Evolutionary conservation across 1,140 invertebrate species (phyloP).

Genomic region (Papilio helenus): DNA sequence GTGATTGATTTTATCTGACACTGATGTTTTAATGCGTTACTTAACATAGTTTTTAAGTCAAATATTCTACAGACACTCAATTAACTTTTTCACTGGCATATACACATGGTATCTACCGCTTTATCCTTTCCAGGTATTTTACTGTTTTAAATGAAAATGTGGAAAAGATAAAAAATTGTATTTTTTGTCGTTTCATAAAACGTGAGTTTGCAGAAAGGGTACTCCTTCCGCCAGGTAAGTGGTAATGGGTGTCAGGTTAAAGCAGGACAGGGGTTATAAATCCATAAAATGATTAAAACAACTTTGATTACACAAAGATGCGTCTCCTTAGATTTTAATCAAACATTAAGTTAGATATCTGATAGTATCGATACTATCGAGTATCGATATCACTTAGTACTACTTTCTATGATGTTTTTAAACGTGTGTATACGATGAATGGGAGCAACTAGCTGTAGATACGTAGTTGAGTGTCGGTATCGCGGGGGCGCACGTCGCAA

Average conservation of each 20-base stretch:
- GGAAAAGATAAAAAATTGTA: background rate
- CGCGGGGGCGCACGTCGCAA: constrained; percentile 1
- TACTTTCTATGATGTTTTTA: background rate
- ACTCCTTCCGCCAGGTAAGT: background rate
- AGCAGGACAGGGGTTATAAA: background rate
- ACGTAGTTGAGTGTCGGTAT: background rate
- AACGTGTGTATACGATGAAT: constrained; percentile 1
- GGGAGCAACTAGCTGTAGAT: background rate
- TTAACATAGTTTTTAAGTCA: background rate
- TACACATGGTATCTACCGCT: no score
- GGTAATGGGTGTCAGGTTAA: background rate
- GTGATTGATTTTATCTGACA: background rate
- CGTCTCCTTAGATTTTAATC: no score
- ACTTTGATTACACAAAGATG: no score
- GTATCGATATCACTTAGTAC: background rate
- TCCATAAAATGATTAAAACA: no score
- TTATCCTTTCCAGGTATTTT: no score
- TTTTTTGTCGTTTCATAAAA: background rate
- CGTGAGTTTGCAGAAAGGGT: background rate
- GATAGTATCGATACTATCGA: background rate
- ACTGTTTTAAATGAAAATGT: no score
- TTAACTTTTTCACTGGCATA: background rate
- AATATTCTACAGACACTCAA: background rate
- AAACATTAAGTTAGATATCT: no score
- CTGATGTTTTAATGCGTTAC: background rate